A percentile compares a stretch with the other conserved stretches of the same genome.
These are phyloP conservation scores for Paratrypauchen microcephalus DNA, from an alignment of 2,797 vertebrate species.

Conservation along the genomic window DNA sequence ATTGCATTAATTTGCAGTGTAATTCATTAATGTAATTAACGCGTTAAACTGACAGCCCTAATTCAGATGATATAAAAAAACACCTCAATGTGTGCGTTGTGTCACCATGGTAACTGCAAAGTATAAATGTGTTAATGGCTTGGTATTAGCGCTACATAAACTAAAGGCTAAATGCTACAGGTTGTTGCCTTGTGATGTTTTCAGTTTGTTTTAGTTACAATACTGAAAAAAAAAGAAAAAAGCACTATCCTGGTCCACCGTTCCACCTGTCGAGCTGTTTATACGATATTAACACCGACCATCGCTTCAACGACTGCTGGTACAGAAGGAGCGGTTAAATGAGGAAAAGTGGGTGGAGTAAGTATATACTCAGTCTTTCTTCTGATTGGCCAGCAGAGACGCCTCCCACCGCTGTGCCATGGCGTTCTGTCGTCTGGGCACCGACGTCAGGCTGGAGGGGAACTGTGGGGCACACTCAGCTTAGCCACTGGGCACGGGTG, in stretches of 20 bases:
- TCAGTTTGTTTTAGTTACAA: background rate
- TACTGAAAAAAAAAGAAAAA: too few relatives aligned
- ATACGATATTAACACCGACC: background rate
- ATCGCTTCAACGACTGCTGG: constrained; percentile 3
- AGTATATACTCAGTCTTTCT: constrained; percentile 51
- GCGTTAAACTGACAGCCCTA: too few relatives aligned
- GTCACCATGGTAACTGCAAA: too few relatives aligned
- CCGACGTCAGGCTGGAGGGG: constrained; percentile 53
- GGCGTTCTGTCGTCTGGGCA: constrained; percentile 61
- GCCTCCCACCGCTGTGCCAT: constrained; percentile 75
- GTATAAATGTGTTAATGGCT: too few relatives aligned
- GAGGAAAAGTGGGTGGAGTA: background rate
- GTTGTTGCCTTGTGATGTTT: background rate
- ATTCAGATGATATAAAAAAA: background rate
- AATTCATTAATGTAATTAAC: too few relatives aligned
- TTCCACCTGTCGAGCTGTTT: background rate
- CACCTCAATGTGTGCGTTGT: too few relatives aligned
- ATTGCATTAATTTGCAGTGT: too few relatives aligned
- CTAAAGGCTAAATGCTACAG: background rate
- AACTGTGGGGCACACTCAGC: constrained; percentile 67
- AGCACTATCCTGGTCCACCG: background rate
- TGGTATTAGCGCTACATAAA: background rate
- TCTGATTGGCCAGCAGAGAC: constrained; percentile 66
- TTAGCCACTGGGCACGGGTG: constrained; percentile 53
- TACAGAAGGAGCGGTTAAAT: background rate